Evolutionary conservation across 2,797 vertebrate genomes (phyloP).

Genomic region (Falco rusticolus): DNA sequence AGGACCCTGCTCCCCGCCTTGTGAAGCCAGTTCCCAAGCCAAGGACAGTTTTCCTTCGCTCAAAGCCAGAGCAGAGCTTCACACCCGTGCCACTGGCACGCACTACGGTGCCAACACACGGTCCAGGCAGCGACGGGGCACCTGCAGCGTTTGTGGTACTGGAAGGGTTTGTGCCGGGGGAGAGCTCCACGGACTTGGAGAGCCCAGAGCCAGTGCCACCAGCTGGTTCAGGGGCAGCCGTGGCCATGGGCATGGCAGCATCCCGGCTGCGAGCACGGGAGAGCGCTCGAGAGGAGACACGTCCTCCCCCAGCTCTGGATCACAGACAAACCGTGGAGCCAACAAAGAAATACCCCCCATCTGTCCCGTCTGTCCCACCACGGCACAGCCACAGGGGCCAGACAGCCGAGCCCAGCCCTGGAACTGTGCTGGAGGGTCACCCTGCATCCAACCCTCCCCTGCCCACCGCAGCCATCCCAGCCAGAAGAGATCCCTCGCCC

Average conservation of each 20-base stretch:
- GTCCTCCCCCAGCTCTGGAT: neutral
- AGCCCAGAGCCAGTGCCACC: neutral
- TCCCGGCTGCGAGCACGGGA: neutral
- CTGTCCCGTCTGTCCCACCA: slow-evolving; percentile 74
- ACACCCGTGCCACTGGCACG: slow-evolving; percentile 19
- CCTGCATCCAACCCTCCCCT: neutral
- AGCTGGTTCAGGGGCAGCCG: neutral
- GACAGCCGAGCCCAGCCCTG: neutral
- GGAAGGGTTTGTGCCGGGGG: slow-evolving; percentile 70
- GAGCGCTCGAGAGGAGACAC: neutral
- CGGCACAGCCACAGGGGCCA: slow-evolving; percentile 61
- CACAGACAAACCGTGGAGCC: slow-evolving; percentile 43
- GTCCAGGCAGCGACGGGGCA: slow-evolving; percentile 57
- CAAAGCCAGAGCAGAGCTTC: slow-evolving; percentile 32
- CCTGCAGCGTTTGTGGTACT: slow-evolving; percentile 66
- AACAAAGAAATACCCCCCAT: neutral
- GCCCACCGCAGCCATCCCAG: neutral
- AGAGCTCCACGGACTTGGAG: slow-evolving; percentile 54
- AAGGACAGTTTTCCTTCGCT: slow-evolving; percentile 86
- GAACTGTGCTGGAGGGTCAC: neutral
- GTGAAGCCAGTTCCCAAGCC: slow-evolving; percentile 91
- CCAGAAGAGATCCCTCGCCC: neutral
- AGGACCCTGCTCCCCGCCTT: neutral
- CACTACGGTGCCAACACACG: neutral
- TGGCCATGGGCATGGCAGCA: neutral